Evolutionary conservation across 1,140 invertebrate species (phyloP), one percentile per base, ranked within the genome.

Genomic region (Laupala kohalensis): DNA sequence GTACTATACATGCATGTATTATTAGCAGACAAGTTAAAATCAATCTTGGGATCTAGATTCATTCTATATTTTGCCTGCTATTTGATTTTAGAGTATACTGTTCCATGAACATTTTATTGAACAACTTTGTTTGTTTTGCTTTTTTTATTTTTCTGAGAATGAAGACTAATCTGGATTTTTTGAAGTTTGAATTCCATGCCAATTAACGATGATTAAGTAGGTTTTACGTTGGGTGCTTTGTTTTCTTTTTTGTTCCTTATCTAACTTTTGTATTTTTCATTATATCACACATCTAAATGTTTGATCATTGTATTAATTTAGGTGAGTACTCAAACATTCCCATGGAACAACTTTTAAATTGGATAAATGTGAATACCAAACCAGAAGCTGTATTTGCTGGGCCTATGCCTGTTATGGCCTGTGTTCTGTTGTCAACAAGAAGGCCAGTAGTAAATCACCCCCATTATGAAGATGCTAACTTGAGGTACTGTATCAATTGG

Each of bases 351-450:
- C 78, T 94, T 29, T 83, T 94, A 26, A 82, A 87, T 37, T 94
- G 92, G 92, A 86, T 94, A 67, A 84, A 85, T 27, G 74, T 76
- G 0, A 84, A 86, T 71, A 91, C 90, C 1, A 77, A 80, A 3
- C 74, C 78, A 62, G 81, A 78, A 6, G 88, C 87, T 25, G 88
- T 88, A 25, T 94, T 94, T 84, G 91, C 90, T 75, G 92, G 92
- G 26, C 88, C 92, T 72, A 94, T 95, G 92, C 89, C 92, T 5
- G 81, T 91, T 5, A 91, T 92, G 87, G 90, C 92, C 0, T 89
- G 91, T 71, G 77, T 94, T 4, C 86, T 94, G 81, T 80, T 95
- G 19, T 88, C 88, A 19, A 92, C 92, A 0, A 78, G 84, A 6
- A 80, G 92, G 67, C 89, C 91, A 3, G 88, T 94, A 72, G 87